phyloP scores from a whole-genome alignment of 2,888 invertebrate species.

The Himalopsyche kuldschensis region DNA sequence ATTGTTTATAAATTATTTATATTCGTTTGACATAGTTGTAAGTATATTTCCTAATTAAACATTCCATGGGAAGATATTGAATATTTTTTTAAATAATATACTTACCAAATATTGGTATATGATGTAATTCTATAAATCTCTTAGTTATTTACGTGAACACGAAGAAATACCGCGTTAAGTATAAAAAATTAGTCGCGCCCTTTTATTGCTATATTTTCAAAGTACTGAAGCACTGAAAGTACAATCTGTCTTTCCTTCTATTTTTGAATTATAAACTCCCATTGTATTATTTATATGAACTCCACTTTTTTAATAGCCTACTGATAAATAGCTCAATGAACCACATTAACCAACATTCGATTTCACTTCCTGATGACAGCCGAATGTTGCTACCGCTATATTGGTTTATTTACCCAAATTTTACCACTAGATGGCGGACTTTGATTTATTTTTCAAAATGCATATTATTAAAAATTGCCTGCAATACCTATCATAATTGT shows the following conservation, averaged over 20 bases:
- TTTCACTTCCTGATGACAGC: background rate
- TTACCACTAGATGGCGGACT: background rate
- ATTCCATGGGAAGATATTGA: too few relatives aligned
- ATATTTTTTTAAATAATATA: background rate
- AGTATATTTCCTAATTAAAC: too few relatives aligned
- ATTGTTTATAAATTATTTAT: too few relatives aligned
- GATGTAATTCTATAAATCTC: background rate
- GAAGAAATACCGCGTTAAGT: background rate
- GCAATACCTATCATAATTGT: too few relatives aligned
- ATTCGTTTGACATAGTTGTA: too few relatives aligned
- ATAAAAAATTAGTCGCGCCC: background rate
- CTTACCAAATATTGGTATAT: background rate
- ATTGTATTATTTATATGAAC: background rate
- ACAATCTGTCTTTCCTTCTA: background rate
- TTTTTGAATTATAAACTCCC: background rate
- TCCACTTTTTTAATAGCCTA: background rate
- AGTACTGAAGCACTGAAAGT: background rate
- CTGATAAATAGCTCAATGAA: background rate
- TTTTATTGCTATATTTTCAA: background rate
- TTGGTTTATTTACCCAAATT: background rate
- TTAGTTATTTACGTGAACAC: background rate
- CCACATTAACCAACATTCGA: background rate
- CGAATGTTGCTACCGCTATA: background rate
- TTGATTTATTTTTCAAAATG: background rate
- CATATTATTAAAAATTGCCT: too few relatives aligned